These are phyloP conservation scores for Poecile atricapillus DNA, from an alignment of 2,113 vertebrate genomes.

Conservation along the genomic window DNA sequence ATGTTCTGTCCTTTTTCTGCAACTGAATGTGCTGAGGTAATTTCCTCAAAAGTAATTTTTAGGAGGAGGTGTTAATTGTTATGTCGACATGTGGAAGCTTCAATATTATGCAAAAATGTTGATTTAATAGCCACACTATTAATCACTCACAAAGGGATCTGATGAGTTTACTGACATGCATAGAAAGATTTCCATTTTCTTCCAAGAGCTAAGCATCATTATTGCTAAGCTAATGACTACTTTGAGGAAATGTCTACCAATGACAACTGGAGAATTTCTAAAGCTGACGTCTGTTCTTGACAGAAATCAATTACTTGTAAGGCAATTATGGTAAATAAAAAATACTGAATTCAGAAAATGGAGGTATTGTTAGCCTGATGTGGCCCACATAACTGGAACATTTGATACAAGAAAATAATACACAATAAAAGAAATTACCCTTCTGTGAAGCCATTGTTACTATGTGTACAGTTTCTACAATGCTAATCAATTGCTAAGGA, in stretches of 20 bases:
- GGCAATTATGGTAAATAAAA: neutral
- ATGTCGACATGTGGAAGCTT: neutral
- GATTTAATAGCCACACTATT: neutral
- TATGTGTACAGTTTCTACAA: neutral
- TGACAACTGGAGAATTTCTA: neutral
- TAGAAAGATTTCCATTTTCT: neutral
- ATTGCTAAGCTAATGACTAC: neutral
- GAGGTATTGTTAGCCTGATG: neutral
- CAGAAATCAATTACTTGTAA: neutral
- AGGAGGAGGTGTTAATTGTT: neutral
- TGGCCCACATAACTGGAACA: neutral
- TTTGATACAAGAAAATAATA: neutral
- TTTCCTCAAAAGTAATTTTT: neutral
- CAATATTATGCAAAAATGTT: neutral
- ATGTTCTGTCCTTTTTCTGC: neutral
- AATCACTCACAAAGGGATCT: neutral
- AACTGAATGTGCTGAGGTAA: neutral
- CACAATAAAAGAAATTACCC: neutral
- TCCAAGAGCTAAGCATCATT: neutral
- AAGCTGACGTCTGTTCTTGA: neutral
- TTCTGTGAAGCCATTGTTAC: neutral
- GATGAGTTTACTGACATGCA: neutral
- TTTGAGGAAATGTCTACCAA: neutral
- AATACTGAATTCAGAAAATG: neutral
- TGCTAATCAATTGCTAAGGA: neutral